These are phyloP conservation scores for Thelaira solivaga DNA, from an alignment of 2,888 invertebrate species.

Conservation along the genomic window DNA sequence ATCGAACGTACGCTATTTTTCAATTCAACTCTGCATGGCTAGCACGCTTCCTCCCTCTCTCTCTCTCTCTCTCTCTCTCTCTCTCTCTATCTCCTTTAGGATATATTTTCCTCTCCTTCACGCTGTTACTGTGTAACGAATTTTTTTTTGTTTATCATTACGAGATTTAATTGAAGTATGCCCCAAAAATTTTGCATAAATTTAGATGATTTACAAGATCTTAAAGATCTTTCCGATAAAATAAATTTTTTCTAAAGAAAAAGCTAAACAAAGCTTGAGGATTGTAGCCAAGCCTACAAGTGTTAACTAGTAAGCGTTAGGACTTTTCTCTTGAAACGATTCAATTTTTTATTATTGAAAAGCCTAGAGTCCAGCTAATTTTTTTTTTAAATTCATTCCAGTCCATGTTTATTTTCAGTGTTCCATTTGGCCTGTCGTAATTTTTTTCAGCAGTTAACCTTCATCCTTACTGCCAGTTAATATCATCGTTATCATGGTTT, in stretches of 20 bases:
- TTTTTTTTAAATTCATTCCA: constrained; percentile 17
- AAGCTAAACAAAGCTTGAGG: too few relatives aligned
- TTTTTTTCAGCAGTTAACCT: constrained; percentile 5
- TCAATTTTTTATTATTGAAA: too few relatives aligned
- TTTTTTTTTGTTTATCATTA: neutral
- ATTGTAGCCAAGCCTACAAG: too few relatives aligned
- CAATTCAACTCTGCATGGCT: neutral
- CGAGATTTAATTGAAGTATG: too few relatives aligned
- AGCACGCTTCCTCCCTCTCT: too few relatives aligned
- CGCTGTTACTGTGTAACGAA: neutral
- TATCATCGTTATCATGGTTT: constrained; percentile 8
- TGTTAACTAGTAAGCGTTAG: too few relatives aligned
- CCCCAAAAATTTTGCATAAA: too few relatives aligned
- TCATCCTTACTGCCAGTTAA: constrained; percentile 23
- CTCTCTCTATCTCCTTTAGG: neutral
- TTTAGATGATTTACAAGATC: too few relatives aligned
- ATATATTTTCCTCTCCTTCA: too few relatives aligned
- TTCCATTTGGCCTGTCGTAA: constrained; percentile 10
- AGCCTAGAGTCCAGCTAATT: too few relatives aligned
- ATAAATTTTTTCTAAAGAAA: too few relatives aligned
- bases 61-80: neutral
- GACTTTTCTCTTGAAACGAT: constrained; percentile 63
- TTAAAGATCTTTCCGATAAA: too few relatives aligned
- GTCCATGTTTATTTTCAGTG: constrained; percentile 11
- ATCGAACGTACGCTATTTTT: neutral